A percentile compares a stretch with the other conserved stretches of the same genome.
Evolutionary conservation across 2,113 vertebrate species (phyloP).

Genomic region (Gopherus flavomarginatus): DNA sequence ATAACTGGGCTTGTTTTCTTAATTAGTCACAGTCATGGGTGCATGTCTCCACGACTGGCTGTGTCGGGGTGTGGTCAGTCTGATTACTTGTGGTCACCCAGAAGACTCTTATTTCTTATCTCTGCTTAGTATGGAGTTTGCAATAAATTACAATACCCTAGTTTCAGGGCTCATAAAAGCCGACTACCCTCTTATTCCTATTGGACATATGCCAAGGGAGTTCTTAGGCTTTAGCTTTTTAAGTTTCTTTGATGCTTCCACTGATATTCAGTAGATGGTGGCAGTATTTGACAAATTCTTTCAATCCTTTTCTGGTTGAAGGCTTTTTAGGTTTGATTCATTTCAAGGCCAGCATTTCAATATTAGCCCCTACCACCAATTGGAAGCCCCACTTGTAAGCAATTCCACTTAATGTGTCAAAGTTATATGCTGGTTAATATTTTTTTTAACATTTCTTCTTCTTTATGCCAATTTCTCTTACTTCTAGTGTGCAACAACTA

Average conservation of each 20-base stretch:
- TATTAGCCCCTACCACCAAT: background rate
- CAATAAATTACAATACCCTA: no score
- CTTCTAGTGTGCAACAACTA: background rate
- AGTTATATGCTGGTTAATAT: background rate
- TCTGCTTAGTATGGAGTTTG: no score
- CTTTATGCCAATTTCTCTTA: background rate
- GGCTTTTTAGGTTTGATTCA: background rate
- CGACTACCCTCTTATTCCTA: no score
- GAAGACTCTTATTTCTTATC: no score
- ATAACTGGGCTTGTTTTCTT: no score
- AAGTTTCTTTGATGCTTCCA: background rate
- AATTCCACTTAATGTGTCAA: background rate
- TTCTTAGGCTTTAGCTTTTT: background rate
- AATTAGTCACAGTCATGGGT: no score
- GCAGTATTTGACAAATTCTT: background rate
- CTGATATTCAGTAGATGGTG: background rate
- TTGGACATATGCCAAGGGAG: no score
- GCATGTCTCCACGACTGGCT: no score
- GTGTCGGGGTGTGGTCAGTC: no score
- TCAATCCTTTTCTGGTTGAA: background rate
- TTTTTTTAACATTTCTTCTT: background rate
- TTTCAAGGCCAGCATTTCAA: background rate
- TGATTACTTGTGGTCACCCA: no score
- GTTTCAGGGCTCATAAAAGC: no score
- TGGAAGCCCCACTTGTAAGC: background rate